Evolutionary conservation across 2,797 vertebrate species (phyloP).

Genomic region (Girardinus metallicus): DNA sequence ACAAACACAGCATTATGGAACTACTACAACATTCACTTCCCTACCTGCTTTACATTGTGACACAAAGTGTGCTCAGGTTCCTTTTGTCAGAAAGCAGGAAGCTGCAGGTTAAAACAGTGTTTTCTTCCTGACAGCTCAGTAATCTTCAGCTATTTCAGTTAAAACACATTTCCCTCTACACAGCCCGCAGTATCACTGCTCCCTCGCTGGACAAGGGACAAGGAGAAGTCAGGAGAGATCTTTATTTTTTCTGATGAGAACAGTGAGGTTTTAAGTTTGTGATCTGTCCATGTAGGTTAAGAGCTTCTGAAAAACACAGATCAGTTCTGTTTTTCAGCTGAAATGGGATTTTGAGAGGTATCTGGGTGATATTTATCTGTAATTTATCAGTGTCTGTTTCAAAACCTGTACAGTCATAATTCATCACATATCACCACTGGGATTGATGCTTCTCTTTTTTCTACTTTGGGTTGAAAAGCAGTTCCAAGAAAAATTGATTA

Average conservation of each 20-base stretch:
- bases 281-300: slow-evolving; percentile 10
- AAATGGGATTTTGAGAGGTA: neutral
- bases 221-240: neutral
- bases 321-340: slow-evolving; percentile 36
- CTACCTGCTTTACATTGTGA: slow-evolving; percentile 1
- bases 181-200: neutral
- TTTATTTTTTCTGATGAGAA: neutral
- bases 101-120: slow-evolving; percentile 8
- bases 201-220: neutral
- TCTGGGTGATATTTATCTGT: slow-evolving; percentile 14
- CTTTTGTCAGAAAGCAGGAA: slow-evolving; percentile 19
- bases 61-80: slow-evolving; percentile 8
- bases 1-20: slow-evolving; percentile 13
- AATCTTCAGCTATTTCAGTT: slow-evolving; percentile 46
- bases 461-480: neutral
- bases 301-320: slow-evolving; percentile 10
- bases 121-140: slow-evolving; percentile 27
- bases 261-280: slow-evolving; percentile 34
- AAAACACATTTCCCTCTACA: slow-evolving; percentile 18
- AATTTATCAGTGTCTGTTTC: slow-evolving; percentile 32
- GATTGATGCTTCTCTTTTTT: neutral
- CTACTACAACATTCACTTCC: slow-evolving; percentile 12
- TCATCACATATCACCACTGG: neutral
- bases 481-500: neutral
- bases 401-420: neutral